phyloP scores from a whole-genome alignment of 2,113 vertebrate species.

The Heliornis fulica region DNA sequence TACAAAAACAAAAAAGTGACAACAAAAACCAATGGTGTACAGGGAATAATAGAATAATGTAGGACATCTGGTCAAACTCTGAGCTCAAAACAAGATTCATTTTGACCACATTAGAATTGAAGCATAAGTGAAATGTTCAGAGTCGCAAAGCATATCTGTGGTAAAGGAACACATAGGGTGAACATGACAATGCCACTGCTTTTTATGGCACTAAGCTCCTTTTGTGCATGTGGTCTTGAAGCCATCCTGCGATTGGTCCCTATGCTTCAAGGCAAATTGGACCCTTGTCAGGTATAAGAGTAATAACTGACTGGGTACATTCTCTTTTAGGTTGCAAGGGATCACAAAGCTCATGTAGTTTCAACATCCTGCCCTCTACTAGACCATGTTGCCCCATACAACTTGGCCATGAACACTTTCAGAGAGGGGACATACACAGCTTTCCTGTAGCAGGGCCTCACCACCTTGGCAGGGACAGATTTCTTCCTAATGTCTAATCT shows the following conservation, averaged over 20 bases:
- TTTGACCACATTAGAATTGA: not conserved
- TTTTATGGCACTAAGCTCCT: not conserved
- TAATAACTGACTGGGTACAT: accelerated
- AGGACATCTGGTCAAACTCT: not conserved
- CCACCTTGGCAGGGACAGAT: no score
- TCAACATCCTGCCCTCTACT: no score
- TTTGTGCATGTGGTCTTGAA: not conserved
- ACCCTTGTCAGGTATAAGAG: not conserved
- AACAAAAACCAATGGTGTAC: not conserved
- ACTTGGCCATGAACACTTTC: no score
- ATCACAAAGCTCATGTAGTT: no score
- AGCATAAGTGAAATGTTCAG: not conserved
- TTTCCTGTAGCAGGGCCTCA: no score
- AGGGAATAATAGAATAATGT: not conserved
- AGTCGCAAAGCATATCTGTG: not conserved
- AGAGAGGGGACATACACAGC: no score
- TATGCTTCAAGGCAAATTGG: not conserved
- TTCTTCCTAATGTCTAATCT: no score
- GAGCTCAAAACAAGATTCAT: not conserved
- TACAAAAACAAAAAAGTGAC: not conserved
- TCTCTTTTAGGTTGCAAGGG: no score
- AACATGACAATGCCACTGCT: not conserved
- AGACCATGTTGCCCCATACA: no score
- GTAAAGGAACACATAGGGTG: not conserved
- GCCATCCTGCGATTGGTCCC: accelerated